phyloP scores from a whole-genome alignment of 2,888 invertebrate genomes.

The Caenorhabditis afra region DNA sequence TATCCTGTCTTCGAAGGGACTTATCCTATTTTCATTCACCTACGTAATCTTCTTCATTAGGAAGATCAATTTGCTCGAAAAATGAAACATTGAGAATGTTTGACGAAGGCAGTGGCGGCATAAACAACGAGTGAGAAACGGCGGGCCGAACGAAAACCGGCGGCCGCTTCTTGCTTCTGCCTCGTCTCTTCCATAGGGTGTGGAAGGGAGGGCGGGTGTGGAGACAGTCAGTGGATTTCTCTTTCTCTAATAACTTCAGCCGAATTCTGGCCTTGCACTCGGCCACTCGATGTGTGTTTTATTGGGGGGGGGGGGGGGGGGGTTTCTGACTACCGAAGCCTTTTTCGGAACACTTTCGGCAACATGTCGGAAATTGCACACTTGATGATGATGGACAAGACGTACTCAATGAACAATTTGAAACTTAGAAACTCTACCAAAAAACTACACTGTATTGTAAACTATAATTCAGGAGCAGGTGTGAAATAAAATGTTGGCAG shows the following conservation, averaged over 20 bases:
- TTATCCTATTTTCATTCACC: too few relatives aligned
- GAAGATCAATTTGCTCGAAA: neutral
- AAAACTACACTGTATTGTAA: too few relatives aligned
- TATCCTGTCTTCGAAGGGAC: neutral
- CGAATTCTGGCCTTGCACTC: slow-evolving; percentile 60
- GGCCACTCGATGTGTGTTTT: slow-evolving; percentile 55
- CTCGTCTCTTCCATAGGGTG: slow-evolving; percentile 39
- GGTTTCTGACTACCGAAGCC: slow-evolving; percentile 15
- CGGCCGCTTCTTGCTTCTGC: slow-evolving; percentile 27
- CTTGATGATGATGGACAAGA: slow-evolving; percentile 16
- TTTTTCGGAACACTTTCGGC: slow-evolving; percentile 41
- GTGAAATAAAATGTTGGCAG: too few relatives aligned
- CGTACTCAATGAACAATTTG: neutral
- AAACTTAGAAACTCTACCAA: too few relatives aligned
- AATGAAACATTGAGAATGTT: slow-evolving; percentile 19
- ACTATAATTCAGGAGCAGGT: too few relatives aligned
- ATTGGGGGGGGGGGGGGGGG: too few relatives aligned
- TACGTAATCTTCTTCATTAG: too few relatives aligned
- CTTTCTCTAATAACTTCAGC: slow-evolving; percentile 60
- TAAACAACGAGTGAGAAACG: slow-evolving; percentile 51
- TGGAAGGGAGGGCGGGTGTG: slow-evolving; percentile 46
- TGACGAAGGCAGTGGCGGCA: slow-evolving; percentile 31
- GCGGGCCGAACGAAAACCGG: slow-evolving; percentile 49
- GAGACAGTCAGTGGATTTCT: slow-evolving; percentile 56
- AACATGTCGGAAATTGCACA: slow-evolving; percentile 29